These are phyloP conservation scores for Cavia porcellus DNA, from an alignment of 2,113 vertebrate genomes.

Conservation along the genomic window DNA sequence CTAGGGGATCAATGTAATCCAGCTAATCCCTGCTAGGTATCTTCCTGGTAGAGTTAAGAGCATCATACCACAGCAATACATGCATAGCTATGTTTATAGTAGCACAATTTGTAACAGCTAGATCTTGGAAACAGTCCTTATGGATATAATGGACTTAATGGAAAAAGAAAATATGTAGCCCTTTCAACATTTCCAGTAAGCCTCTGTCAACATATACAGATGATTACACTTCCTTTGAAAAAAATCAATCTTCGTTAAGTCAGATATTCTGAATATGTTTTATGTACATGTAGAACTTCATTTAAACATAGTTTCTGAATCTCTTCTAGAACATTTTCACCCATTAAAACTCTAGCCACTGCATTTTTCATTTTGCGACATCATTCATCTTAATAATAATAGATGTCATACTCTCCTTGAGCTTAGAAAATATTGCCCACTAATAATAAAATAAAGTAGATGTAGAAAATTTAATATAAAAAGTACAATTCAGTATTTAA, in stretches of 20 bases:
- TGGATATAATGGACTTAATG: not conserved
- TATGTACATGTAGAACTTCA: not conserved
- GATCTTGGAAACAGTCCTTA: not conserved
- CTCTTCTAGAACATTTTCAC: not conserved
- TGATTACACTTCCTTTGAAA: not conserved
- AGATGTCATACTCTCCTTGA: not conserved
- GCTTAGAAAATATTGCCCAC: slow-evolving; percentile 48
- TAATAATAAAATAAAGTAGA: not conserved
- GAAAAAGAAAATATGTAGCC: not conserved
- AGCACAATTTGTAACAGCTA: not conserved
- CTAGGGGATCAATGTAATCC: not conserved
- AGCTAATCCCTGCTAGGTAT: not conserved
- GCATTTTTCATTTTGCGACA: not conserved
- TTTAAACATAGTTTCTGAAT: slow-evolving; percentile 56
- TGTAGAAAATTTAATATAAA: not conserved
- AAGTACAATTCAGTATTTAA: slow-evolving; percentile 16
- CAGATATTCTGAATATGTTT: slow-evolving; percentile 4
- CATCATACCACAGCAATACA: not conserved
- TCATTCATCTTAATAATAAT: slow-evolving; percentile 38
- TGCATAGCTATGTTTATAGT: not conserved
- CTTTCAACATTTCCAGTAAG: not conserved
- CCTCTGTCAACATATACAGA: not conserved
- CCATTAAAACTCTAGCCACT: not conserved
- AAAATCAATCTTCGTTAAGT: slow-evolving; percentile 27
- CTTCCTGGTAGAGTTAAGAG: not conserved